phyloP scores from a whole-genome alignment of 2,113 vertebrate genomes.

The Eurystomus gularis region DNA sequence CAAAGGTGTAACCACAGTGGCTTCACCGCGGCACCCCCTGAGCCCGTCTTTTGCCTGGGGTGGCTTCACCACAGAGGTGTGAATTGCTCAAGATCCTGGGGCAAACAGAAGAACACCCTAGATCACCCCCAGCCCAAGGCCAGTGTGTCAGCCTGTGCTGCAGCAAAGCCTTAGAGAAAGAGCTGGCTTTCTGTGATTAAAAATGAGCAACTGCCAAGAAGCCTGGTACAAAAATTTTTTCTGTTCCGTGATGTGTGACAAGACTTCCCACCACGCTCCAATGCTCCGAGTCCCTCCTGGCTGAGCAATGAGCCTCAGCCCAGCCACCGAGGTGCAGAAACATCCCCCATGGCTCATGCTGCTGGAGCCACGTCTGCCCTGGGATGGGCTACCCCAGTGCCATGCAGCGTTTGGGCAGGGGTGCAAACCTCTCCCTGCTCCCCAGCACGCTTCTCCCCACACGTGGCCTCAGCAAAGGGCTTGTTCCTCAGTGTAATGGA shows the following conservation, averaged over 20 bases:
- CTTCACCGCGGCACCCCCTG: neutral
- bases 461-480: neutral
- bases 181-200: neutral
- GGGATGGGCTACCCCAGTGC: neutral
- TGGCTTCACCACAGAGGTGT: neutral
- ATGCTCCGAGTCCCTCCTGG: neutral
- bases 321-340: neutral
- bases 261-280: neutral
- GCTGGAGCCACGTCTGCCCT: neutral
- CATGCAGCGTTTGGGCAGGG: neutral
- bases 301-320: neutral
- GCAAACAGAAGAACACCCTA: neutral
- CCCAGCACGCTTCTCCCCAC: neutral
- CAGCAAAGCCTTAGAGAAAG: neutral
- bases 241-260: neutral
- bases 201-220: neutral
- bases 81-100: neutral
- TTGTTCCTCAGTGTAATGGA: neutral
- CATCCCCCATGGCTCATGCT: neutral
- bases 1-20: neutral
- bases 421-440: neutral
- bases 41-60: too few species aligned
- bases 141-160: neutral
- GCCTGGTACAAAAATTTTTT: neutral
- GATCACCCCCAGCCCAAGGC: neutral